Percentiles rank a stretch among this genome's conserved stretches.
phyloP scores from a whole-genome alignment of 2,888 invertebrate species.

The Pollenia amentaria region DNA sequence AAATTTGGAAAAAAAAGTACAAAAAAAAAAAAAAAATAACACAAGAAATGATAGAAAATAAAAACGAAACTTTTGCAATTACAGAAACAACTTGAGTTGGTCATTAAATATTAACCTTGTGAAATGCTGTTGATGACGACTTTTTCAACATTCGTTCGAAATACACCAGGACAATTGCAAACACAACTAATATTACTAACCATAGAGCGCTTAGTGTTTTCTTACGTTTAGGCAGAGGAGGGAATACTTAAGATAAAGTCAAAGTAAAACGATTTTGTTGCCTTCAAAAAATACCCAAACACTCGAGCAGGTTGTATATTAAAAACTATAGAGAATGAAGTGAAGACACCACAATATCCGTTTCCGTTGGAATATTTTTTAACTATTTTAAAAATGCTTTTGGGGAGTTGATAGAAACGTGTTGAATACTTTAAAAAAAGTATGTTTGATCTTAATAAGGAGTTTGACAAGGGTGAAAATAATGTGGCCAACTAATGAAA shows the following conservation, averaged over 20 bases:
- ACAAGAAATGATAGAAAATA: slow-evolving; percentile 40
- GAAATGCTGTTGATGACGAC: slow-evolving; percentile 67
- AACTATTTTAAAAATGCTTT: neutral
- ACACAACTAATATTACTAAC: neutral
- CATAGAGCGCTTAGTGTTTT: slow-evolving; percentile 20
- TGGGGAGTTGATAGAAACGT: neutral
- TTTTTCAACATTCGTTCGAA: neutral
- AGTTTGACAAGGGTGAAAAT: neutral
- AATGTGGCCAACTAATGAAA: slow-evolving; percentile 24
- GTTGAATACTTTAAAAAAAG: slow-evolving; percentile 50
- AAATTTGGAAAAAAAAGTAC: slow-evolving; percentile 50
- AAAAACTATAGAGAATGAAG: slow-evolving; percentile 46
- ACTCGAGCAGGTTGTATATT: slow-evolving; percentile 13
- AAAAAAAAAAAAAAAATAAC: neutral
- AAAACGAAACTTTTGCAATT: slow-evolving; percentile 75
- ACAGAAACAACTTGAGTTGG: slow-evolving; percentile 76
- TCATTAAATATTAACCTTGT: slow-evolving; percentile 81
- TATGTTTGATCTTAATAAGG: neutral
- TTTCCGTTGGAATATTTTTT: slow-evolving; percentile 57
- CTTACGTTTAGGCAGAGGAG: slow-evolving; percentile 18
- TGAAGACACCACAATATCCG: slow-evolving; percentile 72
- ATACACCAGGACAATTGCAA: neutral
- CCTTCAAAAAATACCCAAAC: neutral
- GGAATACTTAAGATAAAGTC: slow-evolving; percentile 42
- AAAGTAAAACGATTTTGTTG: slow-evolving; percentile 54